Percentiles rank a stretch among this genome's conserved stretches.
phyloP scores from a whole-genome alignment of 2,888 invertebrate species.

The Hemicrepidius hirtus region DNA sequence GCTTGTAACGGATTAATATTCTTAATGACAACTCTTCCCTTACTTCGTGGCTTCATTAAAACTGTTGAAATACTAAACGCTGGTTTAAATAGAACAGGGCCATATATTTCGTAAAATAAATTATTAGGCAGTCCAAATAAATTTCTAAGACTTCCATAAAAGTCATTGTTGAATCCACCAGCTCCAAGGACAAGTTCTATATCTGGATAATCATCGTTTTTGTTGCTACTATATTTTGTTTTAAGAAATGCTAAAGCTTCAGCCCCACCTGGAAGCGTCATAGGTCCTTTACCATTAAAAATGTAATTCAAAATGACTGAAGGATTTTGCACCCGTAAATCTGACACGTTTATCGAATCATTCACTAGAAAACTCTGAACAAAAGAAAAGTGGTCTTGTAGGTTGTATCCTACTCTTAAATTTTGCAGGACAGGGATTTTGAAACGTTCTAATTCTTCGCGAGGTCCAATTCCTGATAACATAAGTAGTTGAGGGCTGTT shows the following conservation, averaged over 20 bases:
- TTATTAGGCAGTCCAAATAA: slow-evolving; percentile 79
- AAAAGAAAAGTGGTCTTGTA: slow-evolving; percentile 87
- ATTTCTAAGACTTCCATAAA: slow-evolving; percentile 79
- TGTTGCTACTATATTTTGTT: slow-evolving; percentile 75
- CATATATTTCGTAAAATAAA: slow-evolving; percentile 76
- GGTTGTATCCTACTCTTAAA: slow-evolving; percentile 85
- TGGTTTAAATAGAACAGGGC: slow-evolving; percentile 73
- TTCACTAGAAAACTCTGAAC: slow-evolving; percentile 84
- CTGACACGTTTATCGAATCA: slow-evolving; percentile 80
- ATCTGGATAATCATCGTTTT: slow-evolving; percentile 79
- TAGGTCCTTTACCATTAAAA: slow-evolving; percentile 79
- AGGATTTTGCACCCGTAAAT: slow-evolving; percentile 74
- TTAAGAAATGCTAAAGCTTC: slow-evolving; percentile 85
- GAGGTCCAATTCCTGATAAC: slow-evolving; percentile 88
- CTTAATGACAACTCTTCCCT: slow-evolving; percentile 82
- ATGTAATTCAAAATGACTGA: slow-evolving; percentile 78
- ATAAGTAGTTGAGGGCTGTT: slow-evolving; percentile 91
- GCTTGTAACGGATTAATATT: slow-evolving; percentile 83
- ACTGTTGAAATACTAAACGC: slow-evolving; percentile 84
- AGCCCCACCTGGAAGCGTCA: slow-evolving; percentile 86
- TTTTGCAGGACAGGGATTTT: slow-evolving; percentile 80
- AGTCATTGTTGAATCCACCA: slow-evolving; percentile 84
- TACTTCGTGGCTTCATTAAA: slow-evolving; percentile 83
- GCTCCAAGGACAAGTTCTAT: slow-evolving; percentile 88
- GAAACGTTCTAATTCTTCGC: slow-evolving; percentile 75